Percentiles rank a stretch among this genome's conserved stretches.
Conservation (phyloP, 2,888 invertebrate genomes). For the Ganaspis brasiliensis region DNA sequence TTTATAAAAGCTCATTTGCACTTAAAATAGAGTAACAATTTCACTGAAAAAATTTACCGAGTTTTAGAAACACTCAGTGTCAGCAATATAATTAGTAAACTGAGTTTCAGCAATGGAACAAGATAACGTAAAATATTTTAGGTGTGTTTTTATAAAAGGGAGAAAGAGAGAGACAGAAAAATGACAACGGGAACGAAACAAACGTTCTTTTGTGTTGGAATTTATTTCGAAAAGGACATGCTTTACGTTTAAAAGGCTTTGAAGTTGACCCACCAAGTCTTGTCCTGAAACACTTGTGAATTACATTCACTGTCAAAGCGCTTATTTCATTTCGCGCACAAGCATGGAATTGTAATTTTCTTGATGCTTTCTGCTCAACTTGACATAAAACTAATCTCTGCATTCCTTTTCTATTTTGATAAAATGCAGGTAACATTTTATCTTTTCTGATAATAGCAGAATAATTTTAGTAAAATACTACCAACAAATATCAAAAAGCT, state of each 20-base stretch:
- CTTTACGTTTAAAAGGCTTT: slow-evolving; percentile 50
- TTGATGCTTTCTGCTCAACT: slow-evolving; percentile 12
- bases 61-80: background rate
- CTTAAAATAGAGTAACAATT: too few species aligned
- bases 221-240: slow-evolving; percentile 47
- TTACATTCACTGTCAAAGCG: slow-evolving; percentile 71
- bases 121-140: slow-evolving; percentile 1
- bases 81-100: slow-evolving; percentile 5
- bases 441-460: too few species aligned
- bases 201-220: slow-evolving; percentile 25
- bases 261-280: slow-evolving; percentile 19
- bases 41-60: background rate
- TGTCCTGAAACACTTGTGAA: slow-evolving; percentile 55
- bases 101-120: background rate
- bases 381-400: slow-evolving; percentile 22
- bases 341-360: slow-evolving; percentile 66
- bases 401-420: background rate
- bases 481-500: too few species aligned
- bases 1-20: too few species aligned
- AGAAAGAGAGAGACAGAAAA: slow-evolving; percentile 27
- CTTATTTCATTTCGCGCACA: slow-evolving; percentile 69
- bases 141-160: background rate
- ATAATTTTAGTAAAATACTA: too few species aligned
- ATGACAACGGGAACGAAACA: slow-evolving; percentile 29
- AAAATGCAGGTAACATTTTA: background rate